Base-by-base conservation (phyloP, 2,888 invertebrate genomes). In the Lasioglossum vierecki region DNA sequence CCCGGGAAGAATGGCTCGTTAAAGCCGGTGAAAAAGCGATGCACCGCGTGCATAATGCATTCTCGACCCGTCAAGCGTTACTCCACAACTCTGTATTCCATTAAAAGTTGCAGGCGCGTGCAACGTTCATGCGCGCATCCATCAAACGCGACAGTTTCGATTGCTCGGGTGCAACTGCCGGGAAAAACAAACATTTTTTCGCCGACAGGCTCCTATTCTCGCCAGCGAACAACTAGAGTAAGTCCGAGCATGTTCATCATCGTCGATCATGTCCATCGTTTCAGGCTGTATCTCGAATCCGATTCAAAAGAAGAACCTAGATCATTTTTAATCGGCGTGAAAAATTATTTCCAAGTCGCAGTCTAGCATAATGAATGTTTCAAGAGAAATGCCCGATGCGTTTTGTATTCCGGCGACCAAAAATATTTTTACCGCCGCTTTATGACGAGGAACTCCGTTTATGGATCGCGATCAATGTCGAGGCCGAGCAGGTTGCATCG, bases 391-490 rank as follows among this genome's bases (percentile, higher is more conserved):
- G 0, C 39, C 68, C 8, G 35, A n/a, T 26, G 15, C 26, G 13
- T 72, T 86, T 57, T 44, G 68, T 78, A 84, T 88, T 78, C 76
- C 35, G 46, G 13, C 13, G 6, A 11, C 72, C 74, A 73, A 80
- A 85, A 82, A 80, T 80, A 83, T 60, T 80, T 72, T 35, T n/a
- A 35, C 44, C 22, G 5, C 44, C 84, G 26, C 57, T 70, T 82
- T 87, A 80, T 80, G 71, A 71, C 82, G 79, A n/a, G 60, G 70
- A 39, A 73, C 39, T 82, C 90, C 76, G 84, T 81, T 73, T 89
- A 85, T 73, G 73, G 80, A 9, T 13, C 18, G 15, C 63, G 66
- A 57, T 88, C 53, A 84, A 83, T 83, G 89, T 86, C 89, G 89
- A 82, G 88, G 87, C 76, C 89, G 53, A 30, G 46, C 13, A 2